Conservation (phyloP, 2,797 vertebrate genomes). For the Apodemus agrarius region DNA sequence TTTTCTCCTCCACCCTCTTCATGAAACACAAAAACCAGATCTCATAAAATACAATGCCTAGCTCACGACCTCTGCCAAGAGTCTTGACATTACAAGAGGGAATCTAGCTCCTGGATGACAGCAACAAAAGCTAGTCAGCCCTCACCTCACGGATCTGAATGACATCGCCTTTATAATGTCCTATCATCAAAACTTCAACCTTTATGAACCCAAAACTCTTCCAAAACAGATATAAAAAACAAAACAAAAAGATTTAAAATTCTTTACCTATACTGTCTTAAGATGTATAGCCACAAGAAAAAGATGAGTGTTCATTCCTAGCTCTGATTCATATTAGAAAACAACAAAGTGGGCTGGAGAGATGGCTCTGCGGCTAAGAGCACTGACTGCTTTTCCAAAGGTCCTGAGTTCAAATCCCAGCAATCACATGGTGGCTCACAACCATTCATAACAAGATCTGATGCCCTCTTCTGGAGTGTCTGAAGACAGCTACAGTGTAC, state of each 20-base stretch:
- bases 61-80: neutral
- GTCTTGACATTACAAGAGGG: neutral
- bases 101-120: neutral
- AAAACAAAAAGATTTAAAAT: neutral
- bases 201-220: neutral
- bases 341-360: neutral
- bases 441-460: too few species aligned
- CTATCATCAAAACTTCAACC: slow-evolving; percentile 36
- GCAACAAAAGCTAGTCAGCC: neutral
- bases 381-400: too few species aligned
- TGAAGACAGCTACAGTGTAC: too few species aligned
- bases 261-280: neutral
- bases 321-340: slow-evolving; percentile 42
- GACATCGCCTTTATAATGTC: neutral
- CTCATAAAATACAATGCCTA: slow-evolving; percentile 26
- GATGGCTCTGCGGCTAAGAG: too few species aligned
- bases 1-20: neutral
- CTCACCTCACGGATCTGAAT: slow-evolving; percentile 10
- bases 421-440: too few species aligned
- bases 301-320: neutral
- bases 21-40: neutral
- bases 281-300: slow-evolving; percentile 22
- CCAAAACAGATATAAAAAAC: neutral
- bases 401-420: too few species aligned
- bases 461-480: too few species aligned